A percentile compares a stretch with the other conserved stretches of the same genome.
Conservation (phyloP, 1,140 invertebrate species). For the Drosophila ananassae region DNA sequence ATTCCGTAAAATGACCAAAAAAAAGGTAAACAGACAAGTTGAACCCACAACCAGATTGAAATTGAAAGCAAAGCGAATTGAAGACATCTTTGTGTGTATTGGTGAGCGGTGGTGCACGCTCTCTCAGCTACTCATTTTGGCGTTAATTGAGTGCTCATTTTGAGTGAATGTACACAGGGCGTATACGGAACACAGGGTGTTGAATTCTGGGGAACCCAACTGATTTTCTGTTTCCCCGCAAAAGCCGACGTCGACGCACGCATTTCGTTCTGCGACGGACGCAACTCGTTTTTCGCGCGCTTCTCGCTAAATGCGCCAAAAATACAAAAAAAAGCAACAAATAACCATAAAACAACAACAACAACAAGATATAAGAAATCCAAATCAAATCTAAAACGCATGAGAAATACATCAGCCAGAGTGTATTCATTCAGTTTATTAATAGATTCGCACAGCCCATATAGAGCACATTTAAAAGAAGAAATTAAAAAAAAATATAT, state of each 20-base stretch:
- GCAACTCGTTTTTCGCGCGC: conserved; percentile 69
- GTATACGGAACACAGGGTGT: neutral
- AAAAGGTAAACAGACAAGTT: conserved; percentile 64
- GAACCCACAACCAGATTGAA: conserved; percentile 9
- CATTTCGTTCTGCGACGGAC: conserved; percentile 54
- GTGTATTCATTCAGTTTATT: conserved; percentile 35
- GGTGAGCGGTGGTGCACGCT: neutral
- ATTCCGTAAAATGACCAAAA: conserved; percentile 7
- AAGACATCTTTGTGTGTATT: conserved; percentile 11
- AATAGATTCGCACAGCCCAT: conserved; percentile 40
- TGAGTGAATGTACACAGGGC: neutral
- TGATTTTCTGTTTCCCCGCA: too few species aligned
- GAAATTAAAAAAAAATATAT: neutral
- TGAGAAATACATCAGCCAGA: conserved; percentile 16
- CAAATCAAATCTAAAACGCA: conserved; percentile 36
- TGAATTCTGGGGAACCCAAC: too few species aligned
- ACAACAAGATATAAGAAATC: conserved; percentile 22
- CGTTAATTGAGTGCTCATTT: conserved; percentile 20
- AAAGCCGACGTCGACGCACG: neutral
- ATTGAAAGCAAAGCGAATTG: conserved; percentile 45
- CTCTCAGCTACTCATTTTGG: neutral
- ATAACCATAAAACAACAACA: neutral
- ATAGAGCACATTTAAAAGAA: conserved; percentile 25
- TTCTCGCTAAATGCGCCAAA: conserved; percentile 57
- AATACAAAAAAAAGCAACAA: neutral